A percentile compares a stretch with the other conserved stretches of the same genome.
Evolutionary conservation across 1,140 invertebrate genomes (phyloP).

Genomic region (Bombus pascuorum): DNA sequence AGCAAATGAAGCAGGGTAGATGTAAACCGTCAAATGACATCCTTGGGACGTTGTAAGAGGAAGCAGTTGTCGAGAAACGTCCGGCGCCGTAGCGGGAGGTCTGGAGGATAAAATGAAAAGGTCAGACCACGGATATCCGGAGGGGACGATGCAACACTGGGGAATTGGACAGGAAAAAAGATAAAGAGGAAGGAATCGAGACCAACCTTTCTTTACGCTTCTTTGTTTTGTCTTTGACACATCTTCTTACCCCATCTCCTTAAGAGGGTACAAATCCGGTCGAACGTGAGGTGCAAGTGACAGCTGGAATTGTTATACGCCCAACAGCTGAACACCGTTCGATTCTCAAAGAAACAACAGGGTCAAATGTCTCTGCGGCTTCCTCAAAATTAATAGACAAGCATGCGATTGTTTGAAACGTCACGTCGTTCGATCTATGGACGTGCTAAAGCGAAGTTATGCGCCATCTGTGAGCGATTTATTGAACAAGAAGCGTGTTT

Average conservation of each 20-base stretch:
- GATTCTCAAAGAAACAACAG: conserved; percentile 45
- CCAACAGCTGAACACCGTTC: conserved; percentile 18
- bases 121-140: conserved; percentile 32
- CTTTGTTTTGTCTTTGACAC: conserved; percentile 31
- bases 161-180: neutral
- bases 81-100: neutral
- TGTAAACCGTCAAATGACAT: neutral
- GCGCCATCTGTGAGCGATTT: neutral
- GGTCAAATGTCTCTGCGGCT: conserved; percentile 35
- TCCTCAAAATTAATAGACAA: conserved; percentile 41
- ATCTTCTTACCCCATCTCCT: neutral
- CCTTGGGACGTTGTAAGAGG: neutral
- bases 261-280: conserved; percentile 41
- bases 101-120: conserved; percentile 33
- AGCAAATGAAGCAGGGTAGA: neutral
- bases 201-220: conserved; percentile 7
- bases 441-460: no score
- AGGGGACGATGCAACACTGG: neutral
- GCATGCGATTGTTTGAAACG: neutral
- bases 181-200: neutral
- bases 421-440: neutral
- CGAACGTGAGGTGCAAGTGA: conserved; percentile 58
- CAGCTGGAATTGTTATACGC: conserved; percentile 62
- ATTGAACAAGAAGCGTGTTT: neutral
- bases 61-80: neutral